Conservation (phyloP, 2,888 invertebrate genomes). For the Craniophora ligustri region DNA sequence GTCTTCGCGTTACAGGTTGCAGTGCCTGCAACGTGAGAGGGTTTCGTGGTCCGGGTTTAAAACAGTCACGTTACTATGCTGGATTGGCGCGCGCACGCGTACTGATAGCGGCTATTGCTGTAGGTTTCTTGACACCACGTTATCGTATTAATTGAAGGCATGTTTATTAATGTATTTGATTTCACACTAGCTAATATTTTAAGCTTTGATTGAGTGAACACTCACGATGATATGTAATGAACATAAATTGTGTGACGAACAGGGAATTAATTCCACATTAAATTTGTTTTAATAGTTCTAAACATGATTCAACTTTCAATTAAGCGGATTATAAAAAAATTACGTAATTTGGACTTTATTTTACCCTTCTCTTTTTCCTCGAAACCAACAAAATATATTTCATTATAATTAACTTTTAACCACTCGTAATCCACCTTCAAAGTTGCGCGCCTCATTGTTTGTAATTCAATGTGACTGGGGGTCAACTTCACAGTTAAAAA, state of each 20-base stretch:
- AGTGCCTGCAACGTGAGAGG: conserved; percentile 20
- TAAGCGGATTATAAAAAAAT: not conserved
- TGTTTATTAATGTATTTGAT: not conserved
- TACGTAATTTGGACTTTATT: not conserved
- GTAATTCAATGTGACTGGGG: conserved; percentile 3
- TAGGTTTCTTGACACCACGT: conserved; percentile 9
- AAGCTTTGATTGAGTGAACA: not conserved
- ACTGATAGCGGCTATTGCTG: not conserved
- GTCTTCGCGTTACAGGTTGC: not conserved
- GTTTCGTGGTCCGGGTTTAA: not conserved
- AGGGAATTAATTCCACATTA: not conserved
- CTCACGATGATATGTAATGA: not conserved
- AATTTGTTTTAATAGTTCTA: not conserved
- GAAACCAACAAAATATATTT: not conserved
- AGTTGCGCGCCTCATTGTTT: not conserved
- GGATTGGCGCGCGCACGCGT: not conserved
- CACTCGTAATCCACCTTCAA: conserved; percentile 9
- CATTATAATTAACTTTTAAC: not conserved
- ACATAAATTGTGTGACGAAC: no score
- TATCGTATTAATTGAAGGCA: conserved; percentile 1
- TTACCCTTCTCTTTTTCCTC: not conserved
- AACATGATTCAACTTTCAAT: not conserved
- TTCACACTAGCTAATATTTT: not conserved
- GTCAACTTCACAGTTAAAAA: not conserved
- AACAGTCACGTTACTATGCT: conserved; percentile 22